These are phyloP conservation scores for Cheilosia urbana DNA, from an alignment of 2,888 invertebrate species.

Conservation along the genomic window DNA sequence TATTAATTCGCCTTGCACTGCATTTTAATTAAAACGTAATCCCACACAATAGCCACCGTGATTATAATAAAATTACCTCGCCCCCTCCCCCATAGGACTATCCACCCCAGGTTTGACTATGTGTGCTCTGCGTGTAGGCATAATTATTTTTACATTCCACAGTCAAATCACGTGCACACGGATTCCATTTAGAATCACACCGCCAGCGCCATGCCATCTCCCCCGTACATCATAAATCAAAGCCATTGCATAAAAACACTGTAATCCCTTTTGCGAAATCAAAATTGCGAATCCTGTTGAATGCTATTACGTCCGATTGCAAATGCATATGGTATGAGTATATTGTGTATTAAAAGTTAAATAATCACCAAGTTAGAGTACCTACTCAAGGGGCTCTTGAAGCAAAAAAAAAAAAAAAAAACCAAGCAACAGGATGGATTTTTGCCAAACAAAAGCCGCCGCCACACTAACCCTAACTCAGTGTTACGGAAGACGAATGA, in stretches of 20 bases:
- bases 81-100: neutral
- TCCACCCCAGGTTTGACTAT: neutral
- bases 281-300: conserved; percentile 65
- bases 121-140: neutral
- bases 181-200: conserved; percentile 41
- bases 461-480: conserved; percentile 44
- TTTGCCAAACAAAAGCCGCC: conserved; percentile 71
- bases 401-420: neutral
- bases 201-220: neutral
- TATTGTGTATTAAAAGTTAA: conserved; percentile 69
- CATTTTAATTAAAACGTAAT: conserved; percentile 73
- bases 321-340: conserved; percentile 23
- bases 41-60: conserved; percentile 64
- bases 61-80: conserved; percentile 67
- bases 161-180: conserved; percentile 59
- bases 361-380: conserved; percentile 65
- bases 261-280: conserved; percentile 61
- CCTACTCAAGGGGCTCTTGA: conserved; percentile 40
- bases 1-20: conserved; percentile 70
- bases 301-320: conserved; percentile 64
- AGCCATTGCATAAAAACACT: conserved; percentile 58
- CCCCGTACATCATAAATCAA: conserved; percentile 53
- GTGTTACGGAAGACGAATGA: conserved; percentile 54
- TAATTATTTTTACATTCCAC: conserved; percentile 63
- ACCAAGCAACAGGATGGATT: conserved; percentile 70